phyloP scores from a whole-genome alignment of 1,140 invertebrate genomes.

The Anoplolepis gracilipes region DNA sequence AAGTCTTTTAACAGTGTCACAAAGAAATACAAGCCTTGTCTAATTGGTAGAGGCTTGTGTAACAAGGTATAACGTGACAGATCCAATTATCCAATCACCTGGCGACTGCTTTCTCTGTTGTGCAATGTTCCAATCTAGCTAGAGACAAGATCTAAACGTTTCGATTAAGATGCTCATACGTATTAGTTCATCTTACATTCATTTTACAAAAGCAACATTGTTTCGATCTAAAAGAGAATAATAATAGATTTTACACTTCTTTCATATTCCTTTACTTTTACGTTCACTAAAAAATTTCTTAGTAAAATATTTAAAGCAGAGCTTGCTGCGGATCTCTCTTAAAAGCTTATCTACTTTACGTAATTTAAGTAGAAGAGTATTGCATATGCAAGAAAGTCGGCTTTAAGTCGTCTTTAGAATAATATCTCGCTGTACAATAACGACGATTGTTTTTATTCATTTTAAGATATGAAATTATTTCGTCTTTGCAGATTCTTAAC shows the following conservation, averaged over 20 bases:
- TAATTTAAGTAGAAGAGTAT: neutral
- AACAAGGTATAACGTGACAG: conserved; percentile 66
- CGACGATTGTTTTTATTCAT: conserved; percentile 2
- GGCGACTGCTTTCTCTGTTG: conserved; percentile 41
- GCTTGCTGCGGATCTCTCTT: neutral
- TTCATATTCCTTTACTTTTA: neutral
- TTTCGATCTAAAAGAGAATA: neutral
- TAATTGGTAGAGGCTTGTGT: conserved; percentile 63
- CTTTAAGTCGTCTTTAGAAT: neutral
- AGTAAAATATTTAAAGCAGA: neutral
- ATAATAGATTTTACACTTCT: neutral
- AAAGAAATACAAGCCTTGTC: conserved; percentile 47
- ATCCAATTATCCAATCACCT: conserved; percentile 67
- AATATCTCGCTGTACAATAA: neutral
- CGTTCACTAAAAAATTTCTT: neutral
- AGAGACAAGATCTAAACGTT: conserved; percentile 55
- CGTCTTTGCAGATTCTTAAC: neutral
- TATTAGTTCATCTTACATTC: conserved; percentile 5
- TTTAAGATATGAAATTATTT: conserved; percentile 3
- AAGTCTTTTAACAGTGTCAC: neutral
- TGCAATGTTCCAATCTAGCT: conserved; percentile 71
- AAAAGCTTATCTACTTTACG: neutral
- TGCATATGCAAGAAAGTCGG: neutral
- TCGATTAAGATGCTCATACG: conserved; percentile 47
- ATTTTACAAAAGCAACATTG: conserved; percentile 38